phyloP scores from a whole-genome alignment of 2,888 invertebrate species.

The Brenthis hecate region DNA sequence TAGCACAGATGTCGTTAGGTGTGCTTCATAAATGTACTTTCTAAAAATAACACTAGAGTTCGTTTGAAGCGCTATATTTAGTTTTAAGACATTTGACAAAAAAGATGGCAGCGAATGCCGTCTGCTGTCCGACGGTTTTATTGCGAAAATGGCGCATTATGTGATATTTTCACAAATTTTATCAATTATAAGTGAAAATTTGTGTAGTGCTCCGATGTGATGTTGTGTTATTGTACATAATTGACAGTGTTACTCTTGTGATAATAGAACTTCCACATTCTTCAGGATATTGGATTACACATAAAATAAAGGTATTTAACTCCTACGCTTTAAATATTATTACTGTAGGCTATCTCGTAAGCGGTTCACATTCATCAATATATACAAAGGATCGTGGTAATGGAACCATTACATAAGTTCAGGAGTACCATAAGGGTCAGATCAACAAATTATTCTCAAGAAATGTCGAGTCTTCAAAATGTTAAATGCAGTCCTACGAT shows the following conservation, averaged over 20 bases:
- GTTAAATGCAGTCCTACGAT: slow-evolving; percentile 46
- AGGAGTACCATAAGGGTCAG: slow-evolving; percentile 46
- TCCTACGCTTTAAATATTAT: slow-evolving; percentile 63
- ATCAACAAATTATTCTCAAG: slow-evolving; percentile 30
- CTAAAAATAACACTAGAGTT: slow-evolving; percentile 83
- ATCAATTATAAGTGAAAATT: slow-evolving; percentile 75
- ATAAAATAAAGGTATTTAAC: slow-evolving; percentile 77
- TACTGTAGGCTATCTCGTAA: slow-evolving; percentile 26
- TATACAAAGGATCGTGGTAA: slow-evolving; percentile 11
- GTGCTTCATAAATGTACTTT: slow-evolving; percentile 56
- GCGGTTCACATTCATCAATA: slow-evolving; percentile 19
- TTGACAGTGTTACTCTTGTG: slow-evolving; percentile 75
- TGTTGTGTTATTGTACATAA: slow-evolving; percentile 74
- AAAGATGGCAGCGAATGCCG: slow-evolving; percentile 82
- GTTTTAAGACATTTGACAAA: slow-evolving; percentile 82
- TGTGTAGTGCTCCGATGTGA: slow-evolving; percentile 80
- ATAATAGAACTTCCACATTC: slow-evolving; percentile 76
- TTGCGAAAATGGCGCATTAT: slow-evolving; percentile 80
- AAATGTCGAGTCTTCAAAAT: slow-evolving; percentile 36
- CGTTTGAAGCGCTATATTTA: slow-evolving; percentile 80
- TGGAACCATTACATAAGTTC: slow-evolving; percentile 73
- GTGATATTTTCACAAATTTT: slow-evolving; percentile 78
- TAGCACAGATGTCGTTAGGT: slow-evolving; percentile 59
- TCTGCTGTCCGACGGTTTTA: slow-evolving; percentile 77
- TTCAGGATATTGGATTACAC: slow-evolving; percentile 82